phyloP scores from a whole-genome alignment of 2,797 vertebrate species.

The Picus viridis region DNA sequence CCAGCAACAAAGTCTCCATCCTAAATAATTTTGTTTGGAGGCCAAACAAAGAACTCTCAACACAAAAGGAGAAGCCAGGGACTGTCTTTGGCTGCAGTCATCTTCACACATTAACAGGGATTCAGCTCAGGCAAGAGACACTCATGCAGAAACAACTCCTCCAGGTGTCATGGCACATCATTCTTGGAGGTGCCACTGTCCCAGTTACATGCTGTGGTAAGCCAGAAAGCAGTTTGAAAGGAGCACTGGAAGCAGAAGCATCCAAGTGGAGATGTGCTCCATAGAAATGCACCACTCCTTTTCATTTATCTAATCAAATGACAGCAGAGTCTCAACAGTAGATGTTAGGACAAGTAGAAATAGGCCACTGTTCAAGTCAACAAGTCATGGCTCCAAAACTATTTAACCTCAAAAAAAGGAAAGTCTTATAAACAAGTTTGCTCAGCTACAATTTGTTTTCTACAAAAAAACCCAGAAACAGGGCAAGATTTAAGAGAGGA shows the following conservation, averaged over 20 bases:
- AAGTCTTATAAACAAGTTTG: background rate
- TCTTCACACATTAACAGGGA: background rate
- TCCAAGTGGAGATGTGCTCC: background rate
- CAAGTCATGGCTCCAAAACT: background rate
- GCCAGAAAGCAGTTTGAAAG: background rate
- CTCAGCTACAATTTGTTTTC: slow-evolving; percentile 19
- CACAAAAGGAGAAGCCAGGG: background rate
- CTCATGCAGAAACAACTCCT: background rate
- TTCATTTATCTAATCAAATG: background rate
- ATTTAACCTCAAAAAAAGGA: background rate
- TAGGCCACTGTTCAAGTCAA: background rate
- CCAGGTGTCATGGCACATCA: background rate
- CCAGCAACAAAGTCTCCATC: background rate
- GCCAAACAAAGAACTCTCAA: background rate
- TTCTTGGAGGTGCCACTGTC: background rate
- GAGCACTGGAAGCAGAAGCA: background rate
- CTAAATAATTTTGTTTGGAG: background rate
- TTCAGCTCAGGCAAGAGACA: background rate
- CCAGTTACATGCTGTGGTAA: background rate
- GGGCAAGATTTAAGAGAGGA: background rate
- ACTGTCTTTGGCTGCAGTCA: background rate
- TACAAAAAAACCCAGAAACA: background rate
- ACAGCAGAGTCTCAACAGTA: background rate
- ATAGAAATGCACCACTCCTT: rapidly evolving
- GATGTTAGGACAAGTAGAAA: slow-evolving; percentile 7